phyloP scores from a whole-genome alignment of 1,140 invertebrate species.

The Brachystomella parvula region DNA sequence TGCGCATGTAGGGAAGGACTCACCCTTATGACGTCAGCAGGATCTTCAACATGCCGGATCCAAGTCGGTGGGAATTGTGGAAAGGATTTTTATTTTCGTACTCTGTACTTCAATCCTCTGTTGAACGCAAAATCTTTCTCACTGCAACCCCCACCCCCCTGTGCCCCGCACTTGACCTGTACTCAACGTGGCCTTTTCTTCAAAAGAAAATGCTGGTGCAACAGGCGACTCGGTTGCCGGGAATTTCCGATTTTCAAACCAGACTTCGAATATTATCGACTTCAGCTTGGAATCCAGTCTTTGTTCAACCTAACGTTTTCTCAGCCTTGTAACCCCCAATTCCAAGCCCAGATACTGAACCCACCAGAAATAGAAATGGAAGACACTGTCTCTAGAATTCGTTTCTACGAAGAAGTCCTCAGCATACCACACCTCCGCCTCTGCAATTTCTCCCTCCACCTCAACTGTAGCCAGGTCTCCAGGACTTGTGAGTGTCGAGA shows the following conservation, averaged over 20 bases:
- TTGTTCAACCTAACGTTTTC: neutral
- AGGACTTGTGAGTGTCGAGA: neutral
- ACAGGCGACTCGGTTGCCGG: neutral
- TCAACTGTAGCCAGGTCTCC: neutral
- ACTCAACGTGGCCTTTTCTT: neutral
- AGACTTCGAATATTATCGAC: neutral
- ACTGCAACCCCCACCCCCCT: neutral
- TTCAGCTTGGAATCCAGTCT: neutral
- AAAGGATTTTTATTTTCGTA: neutral
- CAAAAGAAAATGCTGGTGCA: conserved; percentile 1
- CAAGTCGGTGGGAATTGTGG: neutral
- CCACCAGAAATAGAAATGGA: neutral
- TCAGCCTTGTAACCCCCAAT: neutral
- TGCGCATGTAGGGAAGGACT: neutral
- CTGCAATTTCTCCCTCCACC: neutral
- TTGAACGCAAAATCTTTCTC: neutral
- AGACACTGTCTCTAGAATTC: neutral
- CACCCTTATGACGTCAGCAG: neutral
- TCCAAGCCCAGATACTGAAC: neutral
- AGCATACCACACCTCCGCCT: neutral
- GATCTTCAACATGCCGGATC: neutral
- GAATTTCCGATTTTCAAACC: neutral
- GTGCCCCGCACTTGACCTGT: neutral
- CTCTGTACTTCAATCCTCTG: neutral
- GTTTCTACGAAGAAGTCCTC: neutral